Evolutionary conservation across 2,888 invertebrate genomes (phyloP).

Genomic region (Penaeus monodon): DNA sequence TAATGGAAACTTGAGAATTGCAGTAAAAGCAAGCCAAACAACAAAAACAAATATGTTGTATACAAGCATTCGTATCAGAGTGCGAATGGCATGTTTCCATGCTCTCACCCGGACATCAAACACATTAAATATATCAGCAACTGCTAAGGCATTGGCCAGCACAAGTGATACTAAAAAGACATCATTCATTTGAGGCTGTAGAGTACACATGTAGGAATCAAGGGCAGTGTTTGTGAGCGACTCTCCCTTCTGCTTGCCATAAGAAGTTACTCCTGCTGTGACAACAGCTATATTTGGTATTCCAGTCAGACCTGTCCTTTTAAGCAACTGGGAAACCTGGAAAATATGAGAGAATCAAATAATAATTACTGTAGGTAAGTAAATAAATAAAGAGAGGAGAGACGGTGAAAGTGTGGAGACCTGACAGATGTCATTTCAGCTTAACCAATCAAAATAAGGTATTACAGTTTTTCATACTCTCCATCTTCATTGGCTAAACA

Average conservation of each 20-base stretch:
- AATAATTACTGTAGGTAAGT: background rate
- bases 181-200: slow-evolving; percentile 73
- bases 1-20: slow-evolving; percentile 70
- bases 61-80: slow-evolving; percentile 70
- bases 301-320: slow-evolving; percentile 60
- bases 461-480: too few species aligned
- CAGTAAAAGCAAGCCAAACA: slow-evolving; percentile 71
- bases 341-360: slow-evolving; percentile 62
- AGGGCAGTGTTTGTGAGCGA: slow-evolving; percentile 70
- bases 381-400: background rate
- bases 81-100: slow-evolving; percentile 68
- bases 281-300: slow-evolving; percentile 70
- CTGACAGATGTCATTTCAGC: too few species aligned
- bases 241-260: slow-evolving; percentile 70
- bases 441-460: too few species aligned
- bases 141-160: slow-evolving; percentile 71
- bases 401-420: too few species aligned
- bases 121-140: slow-evolving; percentile 69
- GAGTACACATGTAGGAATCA: slow-evolving; percentile 70
- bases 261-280: slow-evolving; percentile 69
- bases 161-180: slow-evolving; percentile 72
- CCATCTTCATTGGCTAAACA: too few species aligned
- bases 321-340: slow-evolving; percentile 66
- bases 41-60: slow-evolving; percentile 71
- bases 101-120: slow-evolving; percentile 69